phyloP scores from a whole-genome alignment of 2,888 invertebrate species.

The Microctonus hyperodae region DNA sequence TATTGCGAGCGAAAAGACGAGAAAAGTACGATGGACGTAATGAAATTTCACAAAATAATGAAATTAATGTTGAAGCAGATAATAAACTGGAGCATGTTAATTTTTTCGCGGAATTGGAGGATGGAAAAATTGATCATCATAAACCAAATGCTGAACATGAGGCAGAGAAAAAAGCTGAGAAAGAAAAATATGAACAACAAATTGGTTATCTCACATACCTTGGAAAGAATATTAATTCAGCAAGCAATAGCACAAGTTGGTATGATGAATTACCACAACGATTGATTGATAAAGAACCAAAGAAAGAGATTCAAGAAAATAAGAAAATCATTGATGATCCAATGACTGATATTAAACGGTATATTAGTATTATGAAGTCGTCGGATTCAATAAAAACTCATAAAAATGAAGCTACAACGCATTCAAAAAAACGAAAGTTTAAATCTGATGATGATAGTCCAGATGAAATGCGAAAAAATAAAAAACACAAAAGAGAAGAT shows the following conservation, averaged over 20 bases:
- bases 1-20: constrained; percentile 74
- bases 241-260: constrained; percentile 87
- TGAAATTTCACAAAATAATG: constrained; percentile 45
- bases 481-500: constrained; percentile 48
- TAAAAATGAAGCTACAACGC: constrained; percentile 37
- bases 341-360: constrained; percentile 73
- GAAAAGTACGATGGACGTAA: constrained; percentile 61
- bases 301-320: constrained; percentile 72
- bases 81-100: constrained; percentile 73
- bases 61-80: constrained; percentile 31
- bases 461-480: constrained; percentile 41
- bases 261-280: constrained; percentile 78
- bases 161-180: constrained; percentile 87
- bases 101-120: constrained; percentile 86
- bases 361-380: constrained; percentile 58
- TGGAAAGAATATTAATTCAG: constrained; percentile 91
- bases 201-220: constrained; percentile 96
- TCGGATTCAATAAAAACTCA: constrained; percentile 33
- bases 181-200: constrained; percentile 96
- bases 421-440: constrained; percentile 50
- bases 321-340: constrained; percentile 78
- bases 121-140: constrained; percentile 70
- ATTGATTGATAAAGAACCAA: constrained; percentile 63
- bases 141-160: constrained; percentile 87
- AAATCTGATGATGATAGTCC: constrained; percentile 42